These are phyloP conservation scores for Strix uralensis DNA, from an alignment of 2,113 vertebrate genomes.

Conservation along the genomic window DNA sequence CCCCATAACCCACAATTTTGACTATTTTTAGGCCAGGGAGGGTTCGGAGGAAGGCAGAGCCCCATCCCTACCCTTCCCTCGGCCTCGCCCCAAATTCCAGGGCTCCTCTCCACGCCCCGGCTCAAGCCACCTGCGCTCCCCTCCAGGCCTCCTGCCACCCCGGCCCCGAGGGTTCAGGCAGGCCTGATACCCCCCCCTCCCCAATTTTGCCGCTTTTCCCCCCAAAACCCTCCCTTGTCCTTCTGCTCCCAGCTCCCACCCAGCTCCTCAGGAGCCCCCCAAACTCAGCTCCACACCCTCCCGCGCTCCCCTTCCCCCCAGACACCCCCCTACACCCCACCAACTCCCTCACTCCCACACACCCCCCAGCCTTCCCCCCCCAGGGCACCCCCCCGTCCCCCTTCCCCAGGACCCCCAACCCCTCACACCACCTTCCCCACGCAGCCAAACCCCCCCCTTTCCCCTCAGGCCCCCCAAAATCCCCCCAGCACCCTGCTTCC, in stretches of 20 bases:
- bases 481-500: no score
- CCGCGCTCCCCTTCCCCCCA: no score
- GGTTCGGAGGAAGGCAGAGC: background rate
- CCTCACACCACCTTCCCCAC: no score
- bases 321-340: no score
- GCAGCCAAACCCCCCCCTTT: no score
- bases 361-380: no score
- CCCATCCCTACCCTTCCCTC: background rate
- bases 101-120: background rate
- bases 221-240: rapidly evolving
- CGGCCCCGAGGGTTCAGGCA: background rate
- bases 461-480: no score
- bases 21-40: background rate
- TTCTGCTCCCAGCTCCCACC: background rate
- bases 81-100: background rate
- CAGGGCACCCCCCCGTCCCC: no score
- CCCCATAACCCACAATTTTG: background rate
- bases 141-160: background rate
- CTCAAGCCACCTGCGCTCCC: background rate
- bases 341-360: no score
- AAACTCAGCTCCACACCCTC: no score
- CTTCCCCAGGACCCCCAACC: no score
- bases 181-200: background rate
- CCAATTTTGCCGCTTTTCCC: background rate
- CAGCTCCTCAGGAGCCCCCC: background rate